A percentile compares a stretch with the other conserved stretches of the same genome.
Evolutionary conservation across 2,888 invertebrate species (phyloP).

Genomic region (Nasonia oneida): DNA sequence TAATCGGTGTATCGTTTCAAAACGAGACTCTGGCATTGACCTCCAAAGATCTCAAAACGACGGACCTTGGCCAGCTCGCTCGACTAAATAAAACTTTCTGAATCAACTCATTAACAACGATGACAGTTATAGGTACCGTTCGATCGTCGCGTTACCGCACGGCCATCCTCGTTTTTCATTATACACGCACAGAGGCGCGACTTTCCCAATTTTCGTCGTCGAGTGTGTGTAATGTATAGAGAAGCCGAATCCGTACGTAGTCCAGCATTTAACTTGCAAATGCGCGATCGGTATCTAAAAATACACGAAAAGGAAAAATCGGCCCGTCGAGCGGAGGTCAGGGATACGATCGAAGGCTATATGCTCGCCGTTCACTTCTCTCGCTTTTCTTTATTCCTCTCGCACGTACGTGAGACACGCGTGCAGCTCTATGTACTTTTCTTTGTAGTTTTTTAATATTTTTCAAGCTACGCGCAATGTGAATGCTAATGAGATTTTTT

Average conservation of each 20-base stretch:
- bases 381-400: conserved; percentile 38
- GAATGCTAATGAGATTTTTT: conserved; percentile 14
- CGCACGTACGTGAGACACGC: background rate
- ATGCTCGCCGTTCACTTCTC: conserved; percentile 46
- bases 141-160: no score
- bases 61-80: background rate
- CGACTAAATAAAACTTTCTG: no score
- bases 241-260: background rate
- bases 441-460: background rate
- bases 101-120: background rate
- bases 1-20: background rate
- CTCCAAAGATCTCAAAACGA: background rate
- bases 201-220: background rate
- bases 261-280: background rate
- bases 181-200: background rate
- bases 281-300: background rate
- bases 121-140: background rate
- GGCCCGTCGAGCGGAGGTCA: conserved; percentile 42
- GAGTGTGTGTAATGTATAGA: background rate
- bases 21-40: conserved; percentile 20
- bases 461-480: background rate
- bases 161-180: background rate
- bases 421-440: background rate
- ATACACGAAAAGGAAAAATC: conserved; percentile 38
- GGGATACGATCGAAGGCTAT: conserved; percentile 46